A percentile compares a stretch with the other conserved stretches of the same genome.
These are phyloP conservation scores for Patella ulyssiponensis DNA, from an alignment of 2,888 invertebrate genomes.

Conservation along the genomic window DNA sequence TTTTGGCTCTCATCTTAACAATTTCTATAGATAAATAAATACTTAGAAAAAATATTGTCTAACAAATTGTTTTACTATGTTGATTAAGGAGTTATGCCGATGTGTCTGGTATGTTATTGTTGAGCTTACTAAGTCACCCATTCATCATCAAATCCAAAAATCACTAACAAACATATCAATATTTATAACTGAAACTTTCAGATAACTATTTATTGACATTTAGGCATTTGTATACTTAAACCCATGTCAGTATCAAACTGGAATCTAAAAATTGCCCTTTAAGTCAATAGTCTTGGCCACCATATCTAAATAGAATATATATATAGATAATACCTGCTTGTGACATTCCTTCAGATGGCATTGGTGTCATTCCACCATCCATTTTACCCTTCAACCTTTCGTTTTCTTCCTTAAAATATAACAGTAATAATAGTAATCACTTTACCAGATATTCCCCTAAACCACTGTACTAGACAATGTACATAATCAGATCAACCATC, in stretches of 20 bases:
- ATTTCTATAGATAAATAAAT: conserved; percentile 56
- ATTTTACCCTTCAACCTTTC: conserved; percentile 68
- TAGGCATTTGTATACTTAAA: too few relatives aligned
- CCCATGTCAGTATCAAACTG: too few relatives aligned
- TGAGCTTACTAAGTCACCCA: background rate
- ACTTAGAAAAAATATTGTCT: background rate
- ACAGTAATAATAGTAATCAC: background rate
- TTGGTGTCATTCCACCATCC: conserved; percentile 56
- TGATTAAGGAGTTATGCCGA: background rate
- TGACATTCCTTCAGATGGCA: conserved; percentile 48
- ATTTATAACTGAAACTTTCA: too few relatives aligned
- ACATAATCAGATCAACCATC: too few relatives aligned
- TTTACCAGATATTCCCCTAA: too few relatives aligned
- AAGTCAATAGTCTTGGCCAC: too few relatives aligned
- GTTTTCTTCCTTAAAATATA: conserved; percentile 67
- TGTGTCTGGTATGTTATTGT: background rate
- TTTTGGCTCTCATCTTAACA: conserved; percentile 63
- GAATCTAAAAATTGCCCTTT: too few relatives aligned
- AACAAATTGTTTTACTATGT: background rate
- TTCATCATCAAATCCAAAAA: too few relatives aligned
- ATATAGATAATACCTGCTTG: conserved; percentile 49
- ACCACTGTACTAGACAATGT: background rate
- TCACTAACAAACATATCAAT: too few relatives aligned
- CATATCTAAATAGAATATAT: background rate
- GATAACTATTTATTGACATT: too few relatives aligned